Evolutionary conservation across 2,113 vertebrate species (phyloP).

Genomic region (Equus przewalskii): DNA sequence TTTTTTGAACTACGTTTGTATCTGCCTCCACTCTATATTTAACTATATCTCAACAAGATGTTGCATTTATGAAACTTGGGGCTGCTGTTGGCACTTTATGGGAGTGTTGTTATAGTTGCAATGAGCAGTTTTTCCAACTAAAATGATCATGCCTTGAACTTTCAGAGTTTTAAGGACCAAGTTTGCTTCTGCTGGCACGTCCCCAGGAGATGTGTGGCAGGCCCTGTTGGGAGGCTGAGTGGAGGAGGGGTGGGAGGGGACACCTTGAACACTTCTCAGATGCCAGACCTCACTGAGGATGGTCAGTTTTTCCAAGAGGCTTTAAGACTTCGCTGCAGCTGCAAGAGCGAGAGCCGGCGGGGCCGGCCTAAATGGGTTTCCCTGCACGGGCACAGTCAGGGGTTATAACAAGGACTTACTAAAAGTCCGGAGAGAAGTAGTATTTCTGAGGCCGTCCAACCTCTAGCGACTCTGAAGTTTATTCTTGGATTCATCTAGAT

Average conservation of each 20-base stretch:
- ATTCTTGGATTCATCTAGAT: background rate
- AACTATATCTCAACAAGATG: background rate
- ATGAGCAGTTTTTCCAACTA: background rate
- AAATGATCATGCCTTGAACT: background rate
- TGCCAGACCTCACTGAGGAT: background rate
- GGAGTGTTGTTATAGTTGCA: background rate
- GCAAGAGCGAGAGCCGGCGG: background rate
- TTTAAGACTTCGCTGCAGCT: background rate
- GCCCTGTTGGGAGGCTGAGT: background rate
- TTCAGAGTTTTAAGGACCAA: background rate
- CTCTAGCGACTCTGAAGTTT: background rate
- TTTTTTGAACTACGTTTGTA: background rate
- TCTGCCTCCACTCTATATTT: background rate
- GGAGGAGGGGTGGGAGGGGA: background rate
- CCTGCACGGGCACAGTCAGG: background rate
- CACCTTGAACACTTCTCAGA: fast-evolving
- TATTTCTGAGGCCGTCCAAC: background rate
- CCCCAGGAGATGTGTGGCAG: background rate
- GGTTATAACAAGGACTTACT: background rate
- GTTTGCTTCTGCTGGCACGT: background rate
- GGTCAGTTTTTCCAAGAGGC: background rate
- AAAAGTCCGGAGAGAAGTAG: background rate
- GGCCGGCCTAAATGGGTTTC: fast-evolving
- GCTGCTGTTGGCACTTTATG: background rate
- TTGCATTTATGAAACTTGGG: background rate